Base-by-base conservation (phyloP, 2,888 invertebrate species). In the Drosophila anomalipes region DNA sequence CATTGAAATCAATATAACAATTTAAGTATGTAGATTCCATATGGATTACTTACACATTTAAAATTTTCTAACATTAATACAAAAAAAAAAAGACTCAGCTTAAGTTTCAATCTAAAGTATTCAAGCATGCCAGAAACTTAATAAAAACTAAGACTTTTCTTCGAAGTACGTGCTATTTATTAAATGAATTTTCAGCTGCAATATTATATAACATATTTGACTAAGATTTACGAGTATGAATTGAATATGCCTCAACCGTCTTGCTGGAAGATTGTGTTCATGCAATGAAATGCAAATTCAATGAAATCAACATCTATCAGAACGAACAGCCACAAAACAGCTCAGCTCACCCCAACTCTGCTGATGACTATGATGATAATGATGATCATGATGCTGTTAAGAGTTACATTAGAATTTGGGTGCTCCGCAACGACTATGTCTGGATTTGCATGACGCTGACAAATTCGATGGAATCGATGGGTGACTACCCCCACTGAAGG, bases 231-330 rank as follows among this genome's bases (percentile, higher is more conserved):
- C 47, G 47, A 47, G 19, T 51, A 67, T 56, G 51, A 54, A 68
- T 61, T 22, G 32, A 70, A 54, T 26, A 33, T 54, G 70, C 63
- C 32, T 39, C 19, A 47, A 70, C 33, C 30, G 32, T 58, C n/a
- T 32, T 26, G n/a, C 6, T 6, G 14, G n/a, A 28, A 5, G 28
- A 37, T 33, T 33, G 30, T 60, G 28, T 19, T 32, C 47, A 33
- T 54, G 61, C 56, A 49, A 47, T 81, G 59, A 60, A 74, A 81
- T 81, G 87, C 62, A 67, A 74, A 67, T 79, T 81, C 73, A 77
- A 79, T 73, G 61, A 72, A 81, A 72, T 75, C 73, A 52, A 60
- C 68, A 79, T 72, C 47, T 44, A 71, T 70, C 78, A 70, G 54
- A 26, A 19, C 12, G 32, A 16, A 19, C 9, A n/a, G 37, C 10